Base-by-base conservation (phyloP, 1,140 invertebrate species). In the Nebria ingens region DNA sequence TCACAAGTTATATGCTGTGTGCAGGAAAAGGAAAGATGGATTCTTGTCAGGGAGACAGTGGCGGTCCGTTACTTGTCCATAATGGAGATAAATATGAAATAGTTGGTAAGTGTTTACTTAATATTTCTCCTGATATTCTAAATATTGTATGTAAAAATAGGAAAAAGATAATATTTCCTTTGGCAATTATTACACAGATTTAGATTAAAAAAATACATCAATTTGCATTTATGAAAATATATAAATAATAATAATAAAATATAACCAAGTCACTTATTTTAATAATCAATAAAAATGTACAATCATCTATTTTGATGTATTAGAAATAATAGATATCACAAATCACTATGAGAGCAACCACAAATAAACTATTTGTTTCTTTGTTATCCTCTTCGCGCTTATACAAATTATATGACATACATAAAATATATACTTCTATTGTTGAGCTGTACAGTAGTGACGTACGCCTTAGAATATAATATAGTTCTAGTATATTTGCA, bases 11-110 rank as follows among this genome's bases (percentile, higher is more conserved):
- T 65, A 90, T 90, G 89, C 64, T 87, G 53, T 88, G 85, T 70
- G 85, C 87, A 17, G 87, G 87, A 21, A 78, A 80, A 61, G 85
- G 86, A 20, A 81, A 79, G 6, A 83, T 85, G 61, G 89, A 93
- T 71, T 90, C 88, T 0, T 93, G 89, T 64, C 89, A 86, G 73
- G 88, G 88, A 1, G 87, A 90, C 64, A 88, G 86, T 59, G 88
- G 88, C n/a, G 88, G 88, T 0, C 88, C 88, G 0, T 70, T 91
- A 22, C 69, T 89, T 0, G 67, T 89, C 6, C 82, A 84, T 58
- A 79, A 81, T 59, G 81, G 79, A 13, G 82, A 85, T 53, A 85
- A 79, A 70, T 82, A 79, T 58, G 85, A 87, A 71, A 83, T 89
- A 23, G 83, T 86, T 52, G 86, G 87, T 85, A 63, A 74, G 75